Evolutionary conservation across 2,888 invertebrate species (phyloP).

Genomic region (Anodontia alba): DNA sequence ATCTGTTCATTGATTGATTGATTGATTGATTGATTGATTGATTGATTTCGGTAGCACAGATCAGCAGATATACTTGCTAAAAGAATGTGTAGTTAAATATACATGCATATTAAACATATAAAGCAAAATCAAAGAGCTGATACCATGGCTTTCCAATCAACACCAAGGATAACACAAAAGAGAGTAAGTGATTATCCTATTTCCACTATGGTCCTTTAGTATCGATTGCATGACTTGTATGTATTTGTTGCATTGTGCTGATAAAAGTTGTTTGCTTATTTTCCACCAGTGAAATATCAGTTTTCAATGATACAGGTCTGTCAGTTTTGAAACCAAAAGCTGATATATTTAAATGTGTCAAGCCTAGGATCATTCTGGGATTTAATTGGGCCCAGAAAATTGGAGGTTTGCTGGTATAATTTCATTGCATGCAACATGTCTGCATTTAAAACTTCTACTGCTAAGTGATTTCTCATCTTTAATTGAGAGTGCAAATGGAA

Average conservation of each 20-base stretch:
- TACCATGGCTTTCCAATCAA: too few relatives aligned
- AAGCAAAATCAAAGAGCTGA: too few relatives aligned
- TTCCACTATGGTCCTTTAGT: too few relatives aligned
- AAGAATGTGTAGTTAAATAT: not conserved
- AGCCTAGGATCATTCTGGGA: conserved; percentile 27
- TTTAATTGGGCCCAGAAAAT: conserved; percentile 33
- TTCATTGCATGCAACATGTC: conserved; percentile 42
- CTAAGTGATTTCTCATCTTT: conserved; percentile 37
- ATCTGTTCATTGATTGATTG: too few relatives aligned
- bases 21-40: too few relatives aligned
- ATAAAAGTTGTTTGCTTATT: conserved; percentile 28
- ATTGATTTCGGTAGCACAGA: too few relatives aligned
- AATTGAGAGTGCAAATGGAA: conserved; percentile 34
- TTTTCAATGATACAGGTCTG: not conserved
- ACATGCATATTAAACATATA: too few relatives aligned
- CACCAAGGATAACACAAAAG: too few relatives aligned
- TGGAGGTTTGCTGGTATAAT: conserved; percentile 39
- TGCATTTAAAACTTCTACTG: conserved; percentile 37
- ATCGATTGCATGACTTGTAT: too few relatives aligned
- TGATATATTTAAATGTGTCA: conserved; percentile 18
- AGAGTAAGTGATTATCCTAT: too few relatives aligned
- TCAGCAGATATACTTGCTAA: too few relatives aligned
- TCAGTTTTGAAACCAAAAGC: conserved; percentile 35
- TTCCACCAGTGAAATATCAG: not conserved
- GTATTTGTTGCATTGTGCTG: conserved; percentile 50